Evolutionary conservation across 2,113 vertebrate species (phyloP).

Genomic region (Tragelaphus buxtoni): DNA sequence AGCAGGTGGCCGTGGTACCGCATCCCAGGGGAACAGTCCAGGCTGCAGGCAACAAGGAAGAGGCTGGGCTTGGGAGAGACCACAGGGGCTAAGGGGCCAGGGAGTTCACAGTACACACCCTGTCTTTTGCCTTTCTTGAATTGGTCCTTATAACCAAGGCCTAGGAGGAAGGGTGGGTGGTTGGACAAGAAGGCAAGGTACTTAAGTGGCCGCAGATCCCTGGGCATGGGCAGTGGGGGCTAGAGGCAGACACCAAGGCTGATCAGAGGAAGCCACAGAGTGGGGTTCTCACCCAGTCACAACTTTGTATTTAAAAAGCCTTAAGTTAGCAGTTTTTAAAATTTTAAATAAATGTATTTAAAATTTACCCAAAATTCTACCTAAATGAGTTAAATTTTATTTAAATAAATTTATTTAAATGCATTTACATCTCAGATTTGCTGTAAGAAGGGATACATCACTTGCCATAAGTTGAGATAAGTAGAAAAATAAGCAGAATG

Average conservation of each 20-base stretch:
- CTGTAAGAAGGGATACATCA: background rate
- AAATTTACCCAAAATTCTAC: background rate
- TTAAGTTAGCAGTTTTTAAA: background rate
- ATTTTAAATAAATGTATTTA: background rate
- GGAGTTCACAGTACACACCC: background rate
- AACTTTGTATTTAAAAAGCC: background rate
- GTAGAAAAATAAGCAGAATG: background rate
- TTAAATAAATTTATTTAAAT: background rate
- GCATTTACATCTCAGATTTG: background rate
- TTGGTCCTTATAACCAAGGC: background rate
- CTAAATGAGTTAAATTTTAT: background rate
- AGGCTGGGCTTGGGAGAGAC: background rate
- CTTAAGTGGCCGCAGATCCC: background rate
- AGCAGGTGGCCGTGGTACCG: rapidly evolving
- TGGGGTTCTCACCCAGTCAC: background rate
- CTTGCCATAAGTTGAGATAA: background rate
- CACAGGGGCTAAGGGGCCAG: background rate
- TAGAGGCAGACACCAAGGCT: background rate
- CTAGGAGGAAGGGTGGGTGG: rapidly evolving
- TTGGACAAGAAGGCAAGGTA: background rate
- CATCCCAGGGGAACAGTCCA: background rate
- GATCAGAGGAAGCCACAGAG: background rate
- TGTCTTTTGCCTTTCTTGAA: background rate
- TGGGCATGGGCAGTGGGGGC: rapidly evolving
- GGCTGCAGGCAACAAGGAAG: background rate